Evolutionary conservation across 2,888 invertebrate species (phyloP).

Genomic region (Meghimatium bilineatum): DNA sequence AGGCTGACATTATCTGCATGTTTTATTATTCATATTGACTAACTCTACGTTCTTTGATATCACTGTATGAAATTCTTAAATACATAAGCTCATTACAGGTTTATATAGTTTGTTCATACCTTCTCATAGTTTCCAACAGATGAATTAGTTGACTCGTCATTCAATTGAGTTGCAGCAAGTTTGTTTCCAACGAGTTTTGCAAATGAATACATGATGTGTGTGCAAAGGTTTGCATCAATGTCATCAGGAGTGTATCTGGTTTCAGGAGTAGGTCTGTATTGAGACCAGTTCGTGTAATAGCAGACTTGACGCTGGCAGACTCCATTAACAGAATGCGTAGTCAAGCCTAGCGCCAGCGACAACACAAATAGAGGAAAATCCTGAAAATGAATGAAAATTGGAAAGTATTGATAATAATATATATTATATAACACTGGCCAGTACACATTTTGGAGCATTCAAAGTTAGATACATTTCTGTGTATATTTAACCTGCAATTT

Average conservation of each 20-base stretch:
- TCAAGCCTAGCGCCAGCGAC: not conserved
- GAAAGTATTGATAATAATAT: no score
- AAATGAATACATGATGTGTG: constrained; percentile 97
- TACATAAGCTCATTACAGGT: not conserved
- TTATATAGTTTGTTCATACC: not conserved
- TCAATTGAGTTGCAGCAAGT: constrained; percentile 93
- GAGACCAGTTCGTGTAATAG: constrained; percentile 52
- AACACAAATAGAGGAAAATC: not conserved
- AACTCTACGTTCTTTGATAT: no score
- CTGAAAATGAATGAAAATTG: not conserved
- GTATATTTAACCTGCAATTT: no score
- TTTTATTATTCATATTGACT: no score
- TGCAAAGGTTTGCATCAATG: constrained; percentile 95
- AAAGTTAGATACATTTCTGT: no score
- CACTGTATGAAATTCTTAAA: no score
- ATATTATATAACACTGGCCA: no score
- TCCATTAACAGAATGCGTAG: constrained; percentile 1
- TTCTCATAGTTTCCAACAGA: constrained; percentile 44
- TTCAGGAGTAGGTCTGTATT: constrained; percentile 73
- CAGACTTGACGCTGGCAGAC: constrained; percentile 45
- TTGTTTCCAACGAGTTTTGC: constrained; percentile 97
- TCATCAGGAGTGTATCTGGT: constrained; percentile 96
- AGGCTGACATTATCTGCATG: no score
- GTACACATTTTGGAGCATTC: no score
- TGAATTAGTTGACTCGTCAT: constrained; percentile 83